Evolutionary conservation across 2,797 vertebrate genomes (phyloP).

Genomic region (Passerculus sandwichensis): DNA sequence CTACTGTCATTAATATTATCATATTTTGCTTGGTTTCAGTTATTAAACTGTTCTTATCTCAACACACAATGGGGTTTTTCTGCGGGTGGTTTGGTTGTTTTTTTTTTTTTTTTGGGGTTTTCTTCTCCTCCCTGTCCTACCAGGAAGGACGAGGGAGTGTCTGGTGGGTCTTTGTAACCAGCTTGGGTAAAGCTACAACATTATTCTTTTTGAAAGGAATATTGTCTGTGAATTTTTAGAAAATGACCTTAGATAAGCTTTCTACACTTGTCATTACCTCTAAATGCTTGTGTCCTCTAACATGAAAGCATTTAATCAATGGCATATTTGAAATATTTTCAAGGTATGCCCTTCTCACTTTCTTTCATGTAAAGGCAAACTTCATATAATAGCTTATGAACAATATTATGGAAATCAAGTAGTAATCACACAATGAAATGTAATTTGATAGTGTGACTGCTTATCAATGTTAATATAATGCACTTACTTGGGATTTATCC

Average conservation of each 20-base stretch:
- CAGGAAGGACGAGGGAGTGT: not conserved
- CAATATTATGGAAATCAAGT: not conserved
- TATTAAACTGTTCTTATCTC: not conserved
- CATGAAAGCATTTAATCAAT: not conserved
- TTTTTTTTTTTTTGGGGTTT: not conserved
- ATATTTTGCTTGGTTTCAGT: not conserved
- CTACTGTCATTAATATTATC: not conserved
- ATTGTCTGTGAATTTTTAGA: not conserved
- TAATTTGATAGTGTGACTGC: not conserved
- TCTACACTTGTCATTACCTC: not conserved
- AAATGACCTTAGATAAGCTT: not conserved
- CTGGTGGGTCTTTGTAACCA: no score
- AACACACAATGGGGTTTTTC: rapidly evolving
- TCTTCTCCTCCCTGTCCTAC: not conserved
- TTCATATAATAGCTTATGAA: not conserved
- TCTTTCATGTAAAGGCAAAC: not conserved
- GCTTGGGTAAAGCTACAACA: not conserved
- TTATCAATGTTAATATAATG: not conserved
- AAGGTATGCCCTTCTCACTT: not conserved
- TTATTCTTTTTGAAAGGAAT: not conserved
- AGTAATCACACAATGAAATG: not conserved
- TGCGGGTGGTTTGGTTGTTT: no score
- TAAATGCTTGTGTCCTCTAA: not conserved
- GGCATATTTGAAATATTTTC: not conserved
- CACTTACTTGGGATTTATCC: not conserved